Evolutionary conservation across 2,113 vertebrate genomes (phyloP).

Genomic region (Amphiprion percula): DNA sequence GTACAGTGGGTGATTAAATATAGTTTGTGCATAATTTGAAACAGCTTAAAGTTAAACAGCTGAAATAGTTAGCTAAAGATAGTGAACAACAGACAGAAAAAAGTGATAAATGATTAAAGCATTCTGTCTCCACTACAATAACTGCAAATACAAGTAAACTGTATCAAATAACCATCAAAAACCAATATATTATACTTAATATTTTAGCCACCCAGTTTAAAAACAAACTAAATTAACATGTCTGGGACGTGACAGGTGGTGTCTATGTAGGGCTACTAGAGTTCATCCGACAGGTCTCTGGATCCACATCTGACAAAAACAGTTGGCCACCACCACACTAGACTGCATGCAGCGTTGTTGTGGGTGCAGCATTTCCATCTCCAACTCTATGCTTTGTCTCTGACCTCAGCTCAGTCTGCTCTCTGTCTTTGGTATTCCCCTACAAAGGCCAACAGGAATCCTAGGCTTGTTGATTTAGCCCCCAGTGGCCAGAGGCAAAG

Average conservation of each 20-base stretch:
- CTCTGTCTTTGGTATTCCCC: constrained; percentile 75
- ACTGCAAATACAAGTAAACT: too few species aligned
- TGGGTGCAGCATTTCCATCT: constrained; percentile 54
- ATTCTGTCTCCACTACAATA: too few species aligned
- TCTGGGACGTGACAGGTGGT: constrained; percentile 2
- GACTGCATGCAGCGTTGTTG: constrained; percentile 50
- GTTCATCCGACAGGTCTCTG: neutral
- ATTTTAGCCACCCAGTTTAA: neutral
- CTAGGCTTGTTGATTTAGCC: constrained; percentile 81
- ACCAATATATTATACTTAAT: too few species aligned
- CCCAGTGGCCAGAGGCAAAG: constrained; percentile 79
- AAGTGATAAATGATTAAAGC: too few species aligned
- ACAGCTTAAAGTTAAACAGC: too few species aligned
- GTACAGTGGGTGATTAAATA: too few species aligned
- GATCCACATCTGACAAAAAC: neutral
- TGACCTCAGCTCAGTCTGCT: constrained; percentile 70
- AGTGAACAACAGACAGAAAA: too few species aligned
- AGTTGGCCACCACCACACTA: neutral
- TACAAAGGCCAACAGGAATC: constrained; percentile 83
- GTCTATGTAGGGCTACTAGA: neutral
- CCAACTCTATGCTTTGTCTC: constrained; percentile 59
- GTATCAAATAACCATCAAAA: too few species aligned
- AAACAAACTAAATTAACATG: neutral
- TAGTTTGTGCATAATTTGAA: too few species aligned
- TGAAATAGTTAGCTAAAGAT: too few species aligned